phyloP scores from a whole-genome alignment of 2,888 invertebrate species.

The Spodoptera exigua region DNA sequence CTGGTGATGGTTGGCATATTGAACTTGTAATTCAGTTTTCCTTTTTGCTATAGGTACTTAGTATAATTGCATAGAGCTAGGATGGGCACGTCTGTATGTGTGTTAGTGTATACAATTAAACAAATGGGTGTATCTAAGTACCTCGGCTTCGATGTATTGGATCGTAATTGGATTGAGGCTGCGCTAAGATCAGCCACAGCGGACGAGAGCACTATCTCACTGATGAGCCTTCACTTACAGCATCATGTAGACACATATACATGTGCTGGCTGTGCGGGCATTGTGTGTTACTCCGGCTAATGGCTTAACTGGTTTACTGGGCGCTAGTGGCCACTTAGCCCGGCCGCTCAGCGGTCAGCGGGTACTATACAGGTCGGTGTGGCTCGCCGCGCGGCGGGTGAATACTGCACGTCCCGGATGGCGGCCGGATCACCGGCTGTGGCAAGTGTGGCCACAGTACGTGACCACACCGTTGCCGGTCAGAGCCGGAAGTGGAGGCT shows the following conservation, averaged over 20 bases:
- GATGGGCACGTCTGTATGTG: too few relatives aligned
- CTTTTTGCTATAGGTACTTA: too few relatives aligned
- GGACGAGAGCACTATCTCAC: not conserved
- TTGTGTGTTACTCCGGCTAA: conserved; percentile 25
- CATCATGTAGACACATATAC: not conserved
- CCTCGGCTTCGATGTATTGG: too few relatives aligned
- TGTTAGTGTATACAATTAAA: too few relatives aligned
- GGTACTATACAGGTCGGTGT: conserved; percentile 5
- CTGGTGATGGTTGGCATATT: too few relatives aligned
- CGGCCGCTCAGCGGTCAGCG: conserved; percentile 4
- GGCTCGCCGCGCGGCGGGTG: too few relatives aligned
- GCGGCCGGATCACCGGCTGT: not conserved
- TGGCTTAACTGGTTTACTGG: conserved; percentile 30
- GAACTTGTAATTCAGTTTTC: too few relatives aligned
- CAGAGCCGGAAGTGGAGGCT: conserved; percentile 1
- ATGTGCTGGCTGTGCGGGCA: not conserved
- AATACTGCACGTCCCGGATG: too few relatives aligned
- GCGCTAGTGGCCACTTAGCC: conserved; percentile 34
- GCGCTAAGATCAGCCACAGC: too few relatives aligned
- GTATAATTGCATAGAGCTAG: too few relatives aligned
- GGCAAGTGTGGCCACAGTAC: conserved; percentile 18
- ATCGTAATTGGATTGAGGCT: too few relatives aligned
- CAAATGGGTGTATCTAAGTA: too few relatives aligned
- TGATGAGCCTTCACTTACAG: not conserved
- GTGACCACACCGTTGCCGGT: conserved; percentile 14